Evolutionary conservation across 1,140 invertebrate genomes (phyloP).

Genomic region (Apis florea): DNA sequence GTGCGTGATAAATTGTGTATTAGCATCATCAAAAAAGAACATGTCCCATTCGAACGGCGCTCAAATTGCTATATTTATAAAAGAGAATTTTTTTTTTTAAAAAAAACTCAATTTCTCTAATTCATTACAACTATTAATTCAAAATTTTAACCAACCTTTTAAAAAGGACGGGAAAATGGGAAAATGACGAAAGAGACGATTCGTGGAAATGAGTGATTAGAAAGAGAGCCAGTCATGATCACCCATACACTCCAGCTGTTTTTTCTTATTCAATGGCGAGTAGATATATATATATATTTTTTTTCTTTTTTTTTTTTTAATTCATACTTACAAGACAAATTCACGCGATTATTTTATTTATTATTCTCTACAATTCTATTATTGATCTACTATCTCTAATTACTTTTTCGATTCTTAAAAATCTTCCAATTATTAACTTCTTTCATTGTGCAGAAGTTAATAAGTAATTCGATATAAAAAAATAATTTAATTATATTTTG

Average conservation of each 20-base stretch:
- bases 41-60: not conserved
- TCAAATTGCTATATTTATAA: not conserved
- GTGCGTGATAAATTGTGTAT: conserved; percentile 51
- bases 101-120: not conserved
- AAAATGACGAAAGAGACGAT: not conserved
- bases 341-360: not conserved
- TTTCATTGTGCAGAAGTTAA: not conserved
- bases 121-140: not conserved
- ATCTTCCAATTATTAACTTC: not conserved
- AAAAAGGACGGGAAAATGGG: not conserved
- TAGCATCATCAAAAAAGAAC: conserved; percentile 2
- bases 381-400: not conserved
- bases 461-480: conserved; percentile 16
- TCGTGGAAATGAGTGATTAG: not conserved
- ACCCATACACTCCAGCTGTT: not conserved
- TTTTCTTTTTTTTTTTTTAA: too few relatives aligned
- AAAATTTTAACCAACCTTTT: conserved; percentile 26
- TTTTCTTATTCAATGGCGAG: not conserved
- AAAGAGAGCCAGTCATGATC: conserved; percentile 17
- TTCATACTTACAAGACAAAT: conserved; percentile 14
- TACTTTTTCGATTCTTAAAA: not conserved
- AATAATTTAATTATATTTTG: conserved; percentile 5
- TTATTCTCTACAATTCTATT: not conserved
- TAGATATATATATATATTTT: not conserved
- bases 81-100: not conserved